A percentile compares a stretch with the other conserved stretches of the same genome.
Evolutionary conservation across 37 sponge, comb jelly and placozoan species (phyloP).

Genomic region (Dysidea cf. avara): DNA sequence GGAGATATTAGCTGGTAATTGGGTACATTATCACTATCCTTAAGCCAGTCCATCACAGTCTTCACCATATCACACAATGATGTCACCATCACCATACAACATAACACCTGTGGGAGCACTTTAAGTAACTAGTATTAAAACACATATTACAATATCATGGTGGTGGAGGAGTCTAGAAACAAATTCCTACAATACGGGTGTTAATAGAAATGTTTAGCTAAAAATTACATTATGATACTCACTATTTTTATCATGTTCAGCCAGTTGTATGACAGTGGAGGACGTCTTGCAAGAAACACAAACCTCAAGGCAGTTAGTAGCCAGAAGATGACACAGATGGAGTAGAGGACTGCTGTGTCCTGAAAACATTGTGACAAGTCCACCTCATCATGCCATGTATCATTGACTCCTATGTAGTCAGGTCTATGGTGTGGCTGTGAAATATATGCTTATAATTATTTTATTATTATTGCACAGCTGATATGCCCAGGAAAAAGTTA

Average conservation of each 20-base stretch:
- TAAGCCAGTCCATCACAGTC: slow-evolving; percentile 27
- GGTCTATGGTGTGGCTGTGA: neutral
- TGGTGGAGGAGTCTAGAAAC: no score
- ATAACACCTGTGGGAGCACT: slow-evolving; percentile 43
- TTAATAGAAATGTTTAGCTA: no score
- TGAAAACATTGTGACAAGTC: slow-evolving; percentile 77
- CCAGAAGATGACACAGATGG: slow-evolving; percentile 50
- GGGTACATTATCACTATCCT: neutral
- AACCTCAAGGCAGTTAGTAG: slow-evolving; percentile 32
- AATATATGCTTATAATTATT: no score
- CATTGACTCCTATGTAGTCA: neutral
- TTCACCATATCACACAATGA: slow-evolving; percentile 50
- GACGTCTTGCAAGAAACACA: slow-evolving; percentile 9
- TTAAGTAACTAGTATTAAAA: no score
- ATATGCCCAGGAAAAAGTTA: no score
- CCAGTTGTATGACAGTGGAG: slow-evolving; percentile 35
- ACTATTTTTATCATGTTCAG: slow-evolving; percentile 63
- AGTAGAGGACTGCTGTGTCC: slow-evolving; percentile 60
- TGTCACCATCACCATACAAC: slow-evolving; percentile 30
- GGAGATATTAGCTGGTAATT: slow-evolving; percentile 60
- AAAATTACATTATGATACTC: no score
- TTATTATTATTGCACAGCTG: no score
- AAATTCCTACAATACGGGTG: no score
- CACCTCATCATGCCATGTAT: slow-evolving; percentile 35
- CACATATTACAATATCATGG: no score